Evolutionary conservation across 2,888 invertebrate species (phyloP).

Genomic region (Cheilosia pagana): DNA sequence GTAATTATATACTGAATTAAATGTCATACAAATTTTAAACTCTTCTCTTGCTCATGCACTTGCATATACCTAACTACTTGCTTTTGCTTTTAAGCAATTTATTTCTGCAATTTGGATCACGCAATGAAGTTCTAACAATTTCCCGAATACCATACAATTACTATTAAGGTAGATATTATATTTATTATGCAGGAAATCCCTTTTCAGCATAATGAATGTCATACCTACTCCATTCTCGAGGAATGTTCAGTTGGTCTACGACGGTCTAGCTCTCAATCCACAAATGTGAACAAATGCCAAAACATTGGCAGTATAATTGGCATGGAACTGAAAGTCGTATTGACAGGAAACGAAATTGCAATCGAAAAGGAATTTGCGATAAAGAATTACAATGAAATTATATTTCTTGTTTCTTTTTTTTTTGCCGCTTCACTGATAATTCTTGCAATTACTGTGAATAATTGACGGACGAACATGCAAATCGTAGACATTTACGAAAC

Average conservation of each 20-base stretch:
- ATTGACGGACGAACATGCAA: constrained; percentile 50
- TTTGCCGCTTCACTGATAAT: constrained; percentile 30
- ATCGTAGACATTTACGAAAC: constrained; percentile 30
- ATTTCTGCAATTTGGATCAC: no score
- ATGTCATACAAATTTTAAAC: no score
- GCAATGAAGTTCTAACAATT: no score
- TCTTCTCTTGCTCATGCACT: no score
- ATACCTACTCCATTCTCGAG: background rate
- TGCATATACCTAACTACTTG: no score
- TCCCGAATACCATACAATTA: no score
- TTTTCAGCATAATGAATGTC: background rate
- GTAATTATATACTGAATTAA: no score
- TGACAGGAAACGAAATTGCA: constrained; percentile 39
- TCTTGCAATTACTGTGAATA: constrained; percentile 45
- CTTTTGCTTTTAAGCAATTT: no score
- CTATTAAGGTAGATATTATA: no score
- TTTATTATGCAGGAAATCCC: no score
- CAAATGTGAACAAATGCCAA: constrained; percentile 28
- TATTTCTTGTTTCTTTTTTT: constrained; percentile 9
- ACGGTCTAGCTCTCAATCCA: background rate
- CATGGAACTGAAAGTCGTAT: background rate
- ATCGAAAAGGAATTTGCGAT: constrained; percentile 50
- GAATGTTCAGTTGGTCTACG: background rate
- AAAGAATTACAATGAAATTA: constrained; percentile 28
- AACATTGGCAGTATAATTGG: constrained; percentile 35